Conservation (phyloP, 2,888 invertebrate genomes). For the Gnatocerus cornutus region DNA sequence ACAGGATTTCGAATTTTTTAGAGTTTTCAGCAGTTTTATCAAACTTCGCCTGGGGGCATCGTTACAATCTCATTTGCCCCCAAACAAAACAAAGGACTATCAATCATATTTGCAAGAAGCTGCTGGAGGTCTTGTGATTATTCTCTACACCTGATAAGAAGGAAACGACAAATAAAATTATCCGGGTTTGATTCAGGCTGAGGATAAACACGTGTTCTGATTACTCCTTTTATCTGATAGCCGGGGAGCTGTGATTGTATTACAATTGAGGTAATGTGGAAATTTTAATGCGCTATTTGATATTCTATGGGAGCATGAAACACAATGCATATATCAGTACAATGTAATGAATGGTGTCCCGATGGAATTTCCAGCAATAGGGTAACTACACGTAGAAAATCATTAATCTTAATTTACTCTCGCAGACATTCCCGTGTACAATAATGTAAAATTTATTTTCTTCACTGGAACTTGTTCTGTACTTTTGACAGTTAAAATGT, state of each 20-base stretch:
- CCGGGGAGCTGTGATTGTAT: not conserved
- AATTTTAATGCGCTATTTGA: conserved; percentile 19
- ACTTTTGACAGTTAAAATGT: conserved; percentile 42
- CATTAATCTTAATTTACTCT: conserved; percentile 46
- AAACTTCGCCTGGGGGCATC: not conserved
- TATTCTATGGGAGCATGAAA: conserved; percentile 19
- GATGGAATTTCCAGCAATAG: conserved; percentile 36
- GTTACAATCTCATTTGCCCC: not conserved
- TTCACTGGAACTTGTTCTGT: conserved; percentile 37
- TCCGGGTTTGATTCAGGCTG: conserved; percentile 3
- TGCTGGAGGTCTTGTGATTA: not conserved
- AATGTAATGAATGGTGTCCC: conserved; percentile 41
- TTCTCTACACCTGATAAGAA: not conserved
- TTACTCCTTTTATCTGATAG: not conserved
- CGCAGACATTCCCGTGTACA: conserved; percentile 38
- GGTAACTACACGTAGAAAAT: conserved; percentile 42
- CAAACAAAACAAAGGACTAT: not conserved
- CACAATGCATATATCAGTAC: conserved; percentile 42
- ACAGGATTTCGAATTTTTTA: no score
- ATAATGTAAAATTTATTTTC: conserved; percentile 47
- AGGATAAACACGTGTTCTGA: not conserved
- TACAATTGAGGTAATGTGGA: conserved; percentile 10
- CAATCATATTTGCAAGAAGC: conserved; percentile 1
- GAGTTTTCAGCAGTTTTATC: not conserved
- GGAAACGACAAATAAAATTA: not conserved